Base-by-base conservation (phyloP, 2,888 invertebrate genomes). In the Holacanthella duospinosa region DNA sequence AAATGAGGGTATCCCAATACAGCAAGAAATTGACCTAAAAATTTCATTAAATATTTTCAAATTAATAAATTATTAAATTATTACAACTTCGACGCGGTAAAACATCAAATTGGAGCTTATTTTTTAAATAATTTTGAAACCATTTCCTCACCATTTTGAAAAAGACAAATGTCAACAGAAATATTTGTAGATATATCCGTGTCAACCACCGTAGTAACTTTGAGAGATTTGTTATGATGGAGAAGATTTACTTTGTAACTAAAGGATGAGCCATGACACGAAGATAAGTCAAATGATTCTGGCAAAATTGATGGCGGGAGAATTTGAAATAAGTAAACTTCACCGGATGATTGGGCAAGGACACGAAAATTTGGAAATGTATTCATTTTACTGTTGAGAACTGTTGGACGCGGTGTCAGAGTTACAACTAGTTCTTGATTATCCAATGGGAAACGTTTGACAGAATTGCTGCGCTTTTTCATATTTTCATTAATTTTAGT, bases 1-100 rank as follows among this genome's bases (percentile, higher is more conserved):
- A 91, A 93, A 29, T 89, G 80, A 75, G 86, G 89, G 19, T 91
- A 89, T 27, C 89, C 86, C 74, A 87, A 86, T 1, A 93, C 89
- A 43, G 91, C 77, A 75, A 93, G 82, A 73, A 89, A 86, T 75
- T 88, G 87, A 68, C 86, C 87, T 87, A 79, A 64, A 77, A 36
- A 36, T n/a, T n/a, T n/a, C n/a, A n/a, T n/a, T n/a, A n/a, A n/a
- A n/a, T n/a, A n/a, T n/a, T n/a, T n/a, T n/a, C n/a, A n/a, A n/a
- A n/a, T n/a, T n/a, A n/a, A n/a, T n/a, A n/a, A n/a, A n/a, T n/a
- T n/a, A n/a, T n/a, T n/a, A 59, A 2, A 63, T 16, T 21, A 55
- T 1, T 2, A 66, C 29, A 6, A 48, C 9, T 43, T n/a, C 21
- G n/a, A 25, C 29, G 9, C 16, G 28, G 25, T 53, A 60, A n/a